Evolutionary conservation across 2,113 vertebrate species (phyloP).

Genomic region (Phycodurus eques): DNA sequence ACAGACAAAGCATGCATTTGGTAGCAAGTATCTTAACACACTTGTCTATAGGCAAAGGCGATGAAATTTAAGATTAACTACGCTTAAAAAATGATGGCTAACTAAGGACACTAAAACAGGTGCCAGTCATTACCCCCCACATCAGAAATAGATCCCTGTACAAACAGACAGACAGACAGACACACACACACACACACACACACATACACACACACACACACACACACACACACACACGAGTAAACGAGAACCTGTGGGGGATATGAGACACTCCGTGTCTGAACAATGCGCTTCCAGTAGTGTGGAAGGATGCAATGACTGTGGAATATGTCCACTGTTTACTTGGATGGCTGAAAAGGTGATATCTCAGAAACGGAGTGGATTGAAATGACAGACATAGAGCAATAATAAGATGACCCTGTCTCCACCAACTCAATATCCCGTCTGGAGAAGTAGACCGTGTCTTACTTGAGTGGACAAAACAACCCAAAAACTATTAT

Average conservation of each 20-base stretch:
- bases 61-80: slow-evolving; percentile 63
- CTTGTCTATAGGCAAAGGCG: slow-evolving; percentile 6
- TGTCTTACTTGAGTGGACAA: slow-evolving; percentile 64
- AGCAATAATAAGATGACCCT: slow-evolving; percentile 56
- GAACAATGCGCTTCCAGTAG: slow-evolving; percentile 30
- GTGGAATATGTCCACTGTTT: slow-evolving; percentile 33
- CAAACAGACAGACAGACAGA: slow-evolving; percentile 21
- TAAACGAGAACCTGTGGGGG: slow-evolving; percentile 27
- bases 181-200: background rate
- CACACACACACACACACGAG: background rate
- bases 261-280: slow-evolving; percentile 26
- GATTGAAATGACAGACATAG: slow-evolving; percentile 42
- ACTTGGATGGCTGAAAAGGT: slow-evolving; percentile 30
- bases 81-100: slow-evolving; percentile 49
- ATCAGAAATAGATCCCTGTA: slow-evolving; percentile 59
- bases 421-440: slow-evolving; percentile 50
- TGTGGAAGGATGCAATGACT: slow-evolving; percentile 35
- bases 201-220: background rate
- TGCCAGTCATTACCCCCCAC: slow-evolving; percentile 53
- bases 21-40: background rate
- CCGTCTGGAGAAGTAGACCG: slow-evolving; percentile 60
- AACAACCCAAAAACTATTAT: slow-evolving; percentile 53
- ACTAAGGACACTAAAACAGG: slow-evolving; percentile 64
- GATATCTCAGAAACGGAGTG: slow-evolving; percentile 26
- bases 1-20: slow-evolving; percentile 34